A percentile compares a stretch with the other conserved stretches of the same genome.
phyloP scores from a whole-genome alignment of 2,888 invertebrate genomes.

The Epsilonema sp. region DNA sequence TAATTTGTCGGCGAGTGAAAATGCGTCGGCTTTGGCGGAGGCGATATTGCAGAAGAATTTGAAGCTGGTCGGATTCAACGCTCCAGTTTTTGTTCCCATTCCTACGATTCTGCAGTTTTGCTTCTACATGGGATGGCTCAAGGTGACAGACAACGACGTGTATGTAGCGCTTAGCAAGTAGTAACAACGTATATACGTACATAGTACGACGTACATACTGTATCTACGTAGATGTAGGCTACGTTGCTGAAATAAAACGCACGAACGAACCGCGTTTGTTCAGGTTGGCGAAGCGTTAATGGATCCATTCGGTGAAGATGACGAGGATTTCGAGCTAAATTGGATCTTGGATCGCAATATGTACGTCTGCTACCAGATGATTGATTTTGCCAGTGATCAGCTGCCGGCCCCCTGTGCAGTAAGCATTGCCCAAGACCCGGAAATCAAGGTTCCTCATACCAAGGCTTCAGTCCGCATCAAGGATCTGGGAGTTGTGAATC shows the following conservation, averaged over 20 bases:
- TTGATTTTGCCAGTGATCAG: constrained; percentile 3
- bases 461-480: too few relatives aligned
- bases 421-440: background rate
- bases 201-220: too few relatives aligned
- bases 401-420: constrained; percentile 4
- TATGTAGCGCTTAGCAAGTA: too few relatives aligned
- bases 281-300: background rate
- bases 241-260: too few relatives aligned
- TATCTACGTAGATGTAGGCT: too few relatives aligned
- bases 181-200: too few relatives aligned
- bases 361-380: constrained; percentile 3
- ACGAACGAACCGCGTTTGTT: too few relatives aligned
- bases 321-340: constrained; percentile 5
- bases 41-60: background rate
- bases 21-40: background rate
- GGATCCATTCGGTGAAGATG: constrained; percentile 3
- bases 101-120: background rate
- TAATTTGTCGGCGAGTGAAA: background rate
- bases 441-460: too few relatives aligned
- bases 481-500: too few relatives aligned
- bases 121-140: constrained; percentile 1
- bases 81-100: background rate
- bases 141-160: background rate
- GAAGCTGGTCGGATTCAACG: background rate
- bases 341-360: constrained; percentile 3